Percentiles rank a stretch among this genome's conserved stretches.
Conservation (phyloP, 2,797 vertebrate species). For the Darevskia mixta region DNA sequence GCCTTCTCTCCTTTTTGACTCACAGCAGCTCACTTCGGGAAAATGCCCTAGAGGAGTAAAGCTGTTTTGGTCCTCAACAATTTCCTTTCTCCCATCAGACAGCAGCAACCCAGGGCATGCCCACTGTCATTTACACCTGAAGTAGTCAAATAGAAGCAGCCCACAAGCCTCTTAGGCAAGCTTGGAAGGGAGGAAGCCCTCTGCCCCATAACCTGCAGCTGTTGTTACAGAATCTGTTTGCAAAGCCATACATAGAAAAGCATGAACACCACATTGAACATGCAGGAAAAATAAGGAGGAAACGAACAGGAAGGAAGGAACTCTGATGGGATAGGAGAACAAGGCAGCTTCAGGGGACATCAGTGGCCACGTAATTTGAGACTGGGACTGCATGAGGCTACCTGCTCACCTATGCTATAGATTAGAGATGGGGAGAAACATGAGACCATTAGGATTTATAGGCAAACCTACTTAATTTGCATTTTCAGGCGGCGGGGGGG, state of each 20-base stretch:
- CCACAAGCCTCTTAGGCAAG: background rate
- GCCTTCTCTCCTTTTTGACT: background rate
- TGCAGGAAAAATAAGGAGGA: background rate
- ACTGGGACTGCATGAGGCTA: too few species aligned
- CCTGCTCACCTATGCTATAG: too few species aligned
- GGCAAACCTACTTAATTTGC: too few species aligned
- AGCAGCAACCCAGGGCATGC: background rate
- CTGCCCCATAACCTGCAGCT: background rate
- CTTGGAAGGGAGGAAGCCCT: background rate
- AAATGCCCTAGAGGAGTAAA: background rate
- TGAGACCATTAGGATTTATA: too few species aligned
- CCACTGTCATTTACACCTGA: background rate
- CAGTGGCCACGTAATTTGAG: too few species aligned
- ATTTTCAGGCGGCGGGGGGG: too few species aligned
- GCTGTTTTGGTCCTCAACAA: background rate
- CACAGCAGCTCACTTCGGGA: background rate
- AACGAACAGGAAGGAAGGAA: background rate
- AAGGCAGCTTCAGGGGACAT: too few species aligned
- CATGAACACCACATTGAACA: background rate
- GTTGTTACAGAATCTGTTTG: background rate
- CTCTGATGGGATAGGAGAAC: too few species aligned
- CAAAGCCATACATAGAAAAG: background rate
- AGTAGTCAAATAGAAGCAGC: background rate
- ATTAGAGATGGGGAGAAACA: too few species aligned
- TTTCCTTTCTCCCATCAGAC: background rate